Evolutionary conservation across 2,888 invertebrate genomes (phyloP), one percentile per base, ranked within the genome.

Genomic region (Chloroclystis v-ata): DNA sequence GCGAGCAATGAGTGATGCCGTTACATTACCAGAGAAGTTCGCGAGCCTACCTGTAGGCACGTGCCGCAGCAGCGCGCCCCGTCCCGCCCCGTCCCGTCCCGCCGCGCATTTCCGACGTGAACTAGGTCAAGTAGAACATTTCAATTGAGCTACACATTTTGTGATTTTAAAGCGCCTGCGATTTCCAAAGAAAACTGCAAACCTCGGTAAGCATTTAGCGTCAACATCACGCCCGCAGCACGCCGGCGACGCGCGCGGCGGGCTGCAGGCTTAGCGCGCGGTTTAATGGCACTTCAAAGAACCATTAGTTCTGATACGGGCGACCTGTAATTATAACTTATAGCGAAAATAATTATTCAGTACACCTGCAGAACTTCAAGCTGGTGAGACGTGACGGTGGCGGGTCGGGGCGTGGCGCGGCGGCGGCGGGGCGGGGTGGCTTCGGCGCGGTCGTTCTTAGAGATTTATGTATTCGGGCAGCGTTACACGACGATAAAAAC

Each of bases 401-500:
- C 20, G 20, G 20, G 20, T 20, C 20, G 20, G 20, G 28, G 28
- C 28, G 4, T 0, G 28, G 6, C 5, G 28, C 10, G 0, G 28
- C 10, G n/a, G 28, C 4, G 4, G 28, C 10, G 4, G n/a, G 10
- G 1, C 28, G 7, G 28, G 4, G 28, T 11, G 10, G 0, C 28
- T 9, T 10, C 28, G 28, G 3, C 11, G 12, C 29, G 7, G 0
- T 6, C 42, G 35, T 47, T 14, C 37, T 10, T 12, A 8, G 46
- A 40, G 28, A 45, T 43, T 43, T 40, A 49, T 53, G 43, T 47
- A 53, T 50, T 54, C 47, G 50, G 56, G 44, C 45, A 43, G 24
- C 46, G 54, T 56, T 50, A 56, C 47, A 52, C 54, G 26, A 13
- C 46, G 46, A 52, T 56, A 56, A 56, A 56, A 56, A 56, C 56